phyloP scores from a whole-genome alignment of 2,113 vertebrate species.

The Mesocricetus auratus region DNA sequence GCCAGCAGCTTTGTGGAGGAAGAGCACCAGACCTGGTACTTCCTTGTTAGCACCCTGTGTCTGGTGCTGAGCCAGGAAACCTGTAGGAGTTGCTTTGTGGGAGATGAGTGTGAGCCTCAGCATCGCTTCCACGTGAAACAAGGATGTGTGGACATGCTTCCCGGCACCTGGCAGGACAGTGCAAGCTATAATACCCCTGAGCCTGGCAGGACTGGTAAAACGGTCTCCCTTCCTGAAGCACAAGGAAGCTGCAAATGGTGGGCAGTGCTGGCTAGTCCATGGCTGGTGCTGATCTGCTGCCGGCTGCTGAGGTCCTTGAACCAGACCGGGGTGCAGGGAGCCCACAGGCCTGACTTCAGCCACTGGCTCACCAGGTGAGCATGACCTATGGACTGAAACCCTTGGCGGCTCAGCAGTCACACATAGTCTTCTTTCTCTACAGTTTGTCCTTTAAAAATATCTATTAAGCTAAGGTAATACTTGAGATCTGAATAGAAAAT shows the following conservation, averaged over 20 bases:
- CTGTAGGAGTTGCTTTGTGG: slow-evolving; percentile 90
- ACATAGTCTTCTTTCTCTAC: not conserved
- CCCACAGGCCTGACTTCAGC: slow-evolving; percentile 94
- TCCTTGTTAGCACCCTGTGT: slow-evolving; percentile 95
- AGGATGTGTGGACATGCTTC: not conserved
- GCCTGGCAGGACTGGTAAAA: slow-evolving; percentile 39
- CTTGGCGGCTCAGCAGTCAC: not conserved
- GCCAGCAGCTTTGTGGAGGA: slow-evolving; percentile 98
- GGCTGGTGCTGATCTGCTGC: slow-evolving; percentile 92
- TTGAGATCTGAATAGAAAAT: not conserved
- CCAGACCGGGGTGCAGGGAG: slow-evolving; percentile 97
- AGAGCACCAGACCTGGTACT: slow-evolving; percentile 99
- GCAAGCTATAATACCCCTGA: slow-evolving; percentile 13
- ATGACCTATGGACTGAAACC: not conserved
- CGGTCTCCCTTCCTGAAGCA: slow-evolving; percentile 8
- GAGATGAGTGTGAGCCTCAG: slow-evolving; percentile 65
- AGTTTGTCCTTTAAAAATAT: not conserved
- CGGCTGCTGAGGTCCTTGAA: slow-evolving; percentile 95
- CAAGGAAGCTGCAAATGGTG: slow-evolving; percentile 87
- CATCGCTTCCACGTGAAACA: slow-evolving; percentile 19
- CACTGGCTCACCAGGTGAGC: slow-evolving; percentile 96
- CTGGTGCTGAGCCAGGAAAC: slow-evolving; percentile 93
- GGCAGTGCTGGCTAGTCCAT: slow-evolving; percentile 92
- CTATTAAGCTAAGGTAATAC: not conserved
- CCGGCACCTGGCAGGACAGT: not conserved